Evolutionary conservation across 2,888 invertebrate species (phyloP).

Genomic region (Lasioglossum marginatum): DNA sequence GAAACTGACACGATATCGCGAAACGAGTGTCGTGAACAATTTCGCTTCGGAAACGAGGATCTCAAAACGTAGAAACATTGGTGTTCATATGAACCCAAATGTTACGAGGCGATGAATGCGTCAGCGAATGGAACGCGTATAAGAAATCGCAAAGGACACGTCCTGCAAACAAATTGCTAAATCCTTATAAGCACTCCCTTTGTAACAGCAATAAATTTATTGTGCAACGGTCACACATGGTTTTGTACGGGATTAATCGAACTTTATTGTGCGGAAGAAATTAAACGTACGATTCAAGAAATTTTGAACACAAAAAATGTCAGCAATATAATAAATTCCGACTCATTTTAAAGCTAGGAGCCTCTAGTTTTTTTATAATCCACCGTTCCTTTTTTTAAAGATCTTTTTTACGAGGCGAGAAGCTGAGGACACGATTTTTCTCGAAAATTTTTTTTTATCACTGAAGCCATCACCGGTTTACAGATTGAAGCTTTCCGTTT

Average conservation of each 20-base stretch:
- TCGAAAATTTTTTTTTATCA: too few relatives aligned
- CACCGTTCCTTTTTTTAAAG: neutral
- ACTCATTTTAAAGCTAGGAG: too few relatives aligned
- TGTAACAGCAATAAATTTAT: neutral
- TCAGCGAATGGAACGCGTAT: neutral
- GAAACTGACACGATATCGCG: conserved; percentile 44
- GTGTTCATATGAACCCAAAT: conserved; percentile 34
- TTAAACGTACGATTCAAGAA: neutral
- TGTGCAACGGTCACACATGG: neutral
- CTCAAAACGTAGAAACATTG: conserved; percentile 34
- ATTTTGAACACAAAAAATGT: neutral
- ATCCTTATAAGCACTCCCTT: neutral
- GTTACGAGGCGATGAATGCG: neutral
- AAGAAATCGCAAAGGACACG: neutral
- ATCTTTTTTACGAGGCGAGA: neutral
- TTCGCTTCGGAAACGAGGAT: conserved; percentile 20
- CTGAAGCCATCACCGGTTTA: too few relatives aligned
- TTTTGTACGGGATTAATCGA: neutral
- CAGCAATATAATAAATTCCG: too few relatives aligned
- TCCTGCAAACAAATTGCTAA: neutral
- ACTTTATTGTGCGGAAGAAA: neutral
- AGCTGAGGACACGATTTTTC: too few relatives aligned
- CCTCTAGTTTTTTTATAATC: neutral
- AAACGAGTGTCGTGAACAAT: conserved; percentile 45
- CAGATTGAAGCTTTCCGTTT: neutral